Base-by-base conservation (phyloP, 1,140 invertebrate species). In the Drosophila obscura region DNA sequence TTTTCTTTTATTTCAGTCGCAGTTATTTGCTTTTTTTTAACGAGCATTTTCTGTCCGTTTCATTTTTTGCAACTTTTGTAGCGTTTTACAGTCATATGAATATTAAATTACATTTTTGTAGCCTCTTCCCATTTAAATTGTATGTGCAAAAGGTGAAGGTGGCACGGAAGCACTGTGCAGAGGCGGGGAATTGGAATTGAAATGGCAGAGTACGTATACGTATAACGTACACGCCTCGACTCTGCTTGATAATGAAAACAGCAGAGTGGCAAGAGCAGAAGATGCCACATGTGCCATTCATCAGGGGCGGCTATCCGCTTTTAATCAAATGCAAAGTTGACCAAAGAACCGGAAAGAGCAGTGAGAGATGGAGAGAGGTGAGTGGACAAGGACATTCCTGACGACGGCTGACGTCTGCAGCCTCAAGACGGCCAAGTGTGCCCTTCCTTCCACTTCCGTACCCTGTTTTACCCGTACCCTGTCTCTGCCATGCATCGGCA, bases 251-350 rank as follows among this genome's bases (percentile, higher is more conserved):
- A 63, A 55, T 63, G 50, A 24, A 50, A 45, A 50, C 5, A 39
- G 26, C 35, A 64, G 52, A 66, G n/a, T 48, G 26, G 48, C 24
- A 28, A 15, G 11, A n/a, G 7, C 19, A 51, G 15, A 41, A 63
- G 50, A 53, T 69, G 64, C 24, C 61, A 57, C 73, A 80, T 85
- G 45, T 67, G 69, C 66, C 44, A 62, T 79, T 64, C 80, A 81
- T 81, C 80, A 80, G 63, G 59, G 55, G 61, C 26, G 80, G 53
- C 50, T 77, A 68, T 85, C 56, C 71, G 71, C 49, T 76, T 85
- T 87, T 88, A 87, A 87, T 87, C 82, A 87, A 87, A 87, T 78
- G 83, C 74, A 78, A 65, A 79, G 60, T 56, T 87, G 79, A 79
- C 72, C 73, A 62, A 55, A 68, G 50, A 60, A 19, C 19, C 6